phyloP scores from a whole-genome alignment of 92 coral and sea anemone genomes.

The Porites divaricata region DNA sequence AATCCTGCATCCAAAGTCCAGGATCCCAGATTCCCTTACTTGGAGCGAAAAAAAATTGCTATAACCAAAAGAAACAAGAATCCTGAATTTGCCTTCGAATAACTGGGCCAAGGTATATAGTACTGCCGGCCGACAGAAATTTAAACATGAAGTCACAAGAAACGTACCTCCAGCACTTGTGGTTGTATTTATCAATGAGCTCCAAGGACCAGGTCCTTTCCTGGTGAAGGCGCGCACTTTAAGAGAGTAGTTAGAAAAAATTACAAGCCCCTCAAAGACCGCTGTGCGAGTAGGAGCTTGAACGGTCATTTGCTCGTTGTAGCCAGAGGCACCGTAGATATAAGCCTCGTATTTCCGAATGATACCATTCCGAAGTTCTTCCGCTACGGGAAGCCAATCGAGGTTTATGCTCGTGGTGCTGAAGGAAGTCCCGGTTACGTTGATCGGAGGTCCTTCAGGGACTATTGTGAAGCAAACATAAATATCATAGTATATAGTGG shows the following conservation, averaged over 20 bases:
- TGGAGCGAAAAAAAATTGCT: too few species aligned
- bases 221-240: conserved; percentile 54
- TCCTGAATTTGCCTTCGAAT: too few species aligned
- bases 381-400: conserved; percentile 56
- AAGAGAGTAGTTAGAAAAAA: conserved; percentile 46
- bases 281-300: background rate
- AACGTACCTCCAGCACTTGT: conserved; percentile 49
- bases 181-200: conserved; percentile 23
- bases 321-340: background rate
- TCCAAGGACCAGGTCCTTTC: conserved; percentile 60
- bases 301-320: background rate
- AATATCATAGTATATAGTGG: background rate
- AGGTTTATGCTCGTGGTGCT: conserved; percentile 39
- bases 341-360: conserved; percentile 34
- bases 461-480: conserved; percentile 19
- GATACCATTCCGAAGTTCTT: conserved; percentile 43
- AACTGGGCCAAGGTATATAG: background rate
- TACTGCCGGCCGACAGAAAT: background rate
- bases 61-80: too few species aligned
- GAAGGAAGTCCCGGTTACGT: conserved; percentile 34
- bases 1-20: too few species aligned
- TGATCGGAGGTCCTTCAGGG: conserved; percentile 63
- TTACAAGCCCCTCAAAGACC: conserved; percentile 26
- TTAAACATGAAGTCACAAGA: background rate
- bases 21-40: too few species aligned